Evolutionary conservation across 2,888 invertebrate species (phyloP).

Genomic region (Horisme vitalbata): DNA sequence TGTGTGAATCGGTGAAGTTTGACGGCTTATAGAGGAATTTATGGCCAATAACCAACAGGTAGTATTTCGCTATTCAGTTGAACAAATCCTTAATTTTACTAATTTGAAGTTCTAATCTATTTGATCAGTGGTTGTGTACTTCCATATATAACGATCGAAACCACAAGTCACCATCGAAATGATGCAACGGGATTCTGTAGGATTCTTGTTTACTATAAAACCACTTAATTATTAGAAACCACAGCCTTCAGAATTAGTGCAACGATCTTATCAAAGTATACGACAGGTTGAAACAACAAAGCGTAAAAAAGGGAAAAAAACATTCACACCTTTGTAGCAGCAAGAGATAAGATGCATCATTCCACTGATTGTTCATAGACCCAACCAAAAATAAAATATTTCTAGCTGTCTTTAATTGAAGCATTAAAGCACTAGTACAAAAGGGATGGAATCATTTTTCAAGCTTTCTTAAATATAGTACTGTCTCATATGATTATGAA

Average conservation of each 20-base stretch:
- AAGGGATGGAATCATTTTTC: too few relatives aligned
- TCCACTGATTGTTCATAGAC: too few relatives aligned
- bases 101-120: constrained; percentile 16
- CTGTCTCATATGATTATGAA: too few relatives aligned
- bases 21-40: constrained; percentile 29
- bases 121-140: constrained; percentile 15
- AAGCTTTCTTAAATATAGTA: too few relatives aligned
- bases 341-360: constrained; percentile 14
- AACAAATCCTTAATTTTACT: constrained; percentile 3
- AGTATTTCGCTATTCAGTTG: background rate
- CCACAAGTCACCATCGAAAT: constrained; percentile 20
- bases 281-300: constrained; percentile 48
- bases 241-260: constrained; percentile 42
- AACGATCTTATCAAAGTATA: constrained; percentile 58
- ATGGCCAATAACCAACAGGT: constrained; percentile 12
- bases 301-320: constrained; percentile 42
- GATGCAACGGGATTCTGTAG: constrained; percentile 24
- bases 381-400: too few relatives aligned
- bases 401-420: too few relatives aligned
- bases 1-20: constrained; percentile 45
- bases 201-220: constrained; percentile 46
- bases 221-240: constrained; percentile 55
- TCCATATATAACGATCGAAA: constrained; percentile 31
- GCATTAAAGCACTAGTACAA: too few relatives aligned
- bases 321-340: constrained; percentile 52